Evolutionary conservation across 1,140 invertebrate genomes (phyloP).

Genomic region (Portunus trituberculatus): DNA sequence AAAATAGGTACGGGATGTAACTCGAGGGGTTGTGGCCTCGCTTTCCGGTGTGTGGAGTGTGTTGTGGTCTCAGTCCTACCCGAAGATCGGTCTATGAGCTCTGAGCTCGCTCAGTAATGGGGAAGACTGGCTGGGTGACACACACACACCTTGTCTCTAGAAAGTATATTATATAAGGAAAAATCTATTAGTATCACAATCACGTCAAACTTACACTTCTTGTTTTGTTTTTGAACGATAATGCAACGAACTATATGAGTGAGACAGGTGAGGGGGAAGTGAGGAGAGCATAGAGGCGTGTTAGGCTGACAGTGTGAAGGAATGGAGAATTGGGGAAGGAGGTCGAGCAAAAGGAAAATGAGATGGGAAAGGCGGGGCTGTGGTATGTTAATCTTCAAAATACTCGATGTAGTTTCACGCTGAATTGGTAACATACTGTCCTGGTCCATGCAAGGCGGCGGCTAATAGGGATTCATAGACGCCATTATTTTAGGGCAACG

Average conservation of each 20-base stretch:
- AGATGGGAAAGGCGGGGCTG: not conserved
- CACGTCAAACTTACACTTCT: no score
- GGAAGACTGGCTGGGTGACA: no score
- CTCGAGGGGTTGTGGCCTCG: no score
- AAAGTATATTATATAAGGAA: no score
- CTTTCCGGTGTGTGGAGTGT: no score
- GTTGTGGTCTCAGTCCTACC: no score
- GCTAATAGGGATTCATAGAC: conserved; percentile 49
- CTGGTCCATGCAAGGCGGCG: conserved; percentile 34
- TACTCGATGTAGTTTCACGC: conserved; percentile 37
- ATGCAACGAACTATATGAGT: not conserved
- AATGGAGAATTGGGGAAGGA: not conserved
- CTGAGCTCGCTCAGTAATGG: no score
- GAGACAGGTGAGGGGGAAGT: not conserved
- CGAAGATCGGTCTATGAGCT: no score
- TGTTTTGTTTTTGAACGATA: not conserved
- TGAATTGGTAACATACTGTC: conserved; percentile 33
- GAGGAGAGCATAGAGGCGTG: no score
- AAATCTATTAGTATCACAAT: no score
- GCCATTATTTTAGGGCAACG: conserved; percentile 44
- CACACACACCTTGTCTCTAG: no score
- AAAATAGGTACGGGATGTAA: no score
- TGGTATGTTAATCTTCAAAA: conserved; percentile 47
- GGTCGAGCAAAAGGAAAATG: not conserved
- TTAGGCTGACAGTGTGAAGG: not conserved